Percentiles rank a stretch among this genome's conserved stretches.
phyloP scores from a whole-genome alignment of 2,888 invertebrate genomes.

The Gymnocheta viridis region DNA sequence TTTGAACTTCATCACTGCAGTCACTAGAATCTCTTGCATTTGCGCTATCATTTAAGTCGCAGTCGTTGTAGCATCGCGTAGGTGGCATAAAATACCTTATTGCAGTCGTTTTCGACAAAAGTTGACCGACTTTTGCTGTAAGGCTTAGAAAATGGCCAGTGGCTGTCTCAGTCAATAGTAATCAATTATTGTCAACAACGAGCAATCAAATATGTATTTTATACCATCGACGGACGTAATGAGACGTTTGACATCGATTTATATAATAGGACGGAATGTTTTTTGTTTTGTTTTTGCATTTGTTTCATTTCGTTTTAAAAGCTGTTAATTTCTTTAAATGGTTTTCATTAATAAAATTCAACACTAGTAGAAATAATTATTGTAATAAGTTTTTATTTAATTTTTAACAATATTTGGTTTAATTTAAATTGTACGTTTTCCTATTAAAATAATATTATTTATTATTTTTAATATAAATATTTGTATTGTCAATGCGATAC shows the following conservation, averaged over 20 bases:
- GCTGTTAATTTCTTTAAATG: not conserved
- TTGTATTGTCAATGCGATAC: constrained; percentile 27
- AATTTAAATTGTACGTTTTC: constrained; percentile 8
- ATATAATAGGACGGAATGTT: not conserved
- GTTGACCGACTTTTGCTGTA: too few relatives aligned
- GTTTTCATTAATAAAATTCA: constrained; percentile 7
- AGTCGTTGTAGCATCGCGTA: too few relatives aligned
- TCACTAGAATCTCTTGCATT: too few relatives aligned
- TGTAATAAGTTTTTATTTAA: constrained; percentile 40
- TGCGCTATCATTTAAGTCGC: too few relatives aligned
- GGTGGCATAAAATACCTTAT: too few relatives aligned
- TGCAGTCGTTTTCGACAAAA: too few relatives aligned
- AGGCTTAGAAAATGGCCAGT: too few relatives aligned
- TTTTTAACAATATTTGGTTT: constrained; percentile 34
- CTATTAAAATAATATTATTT: constrained; percentile 40
- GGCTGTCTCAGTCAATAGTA: too few relatives aligned
- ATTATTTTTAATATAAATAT: constrained; percentile 42
- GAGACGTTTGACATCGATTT: not conserved
- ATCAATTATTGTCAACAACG: too few relatives aligned
- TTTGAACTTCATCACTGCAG: not conserved
- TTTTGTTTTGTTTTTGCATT: constrained; percentile 43
- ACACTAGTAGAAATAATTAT: not conserved
- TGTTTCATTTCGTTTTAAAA: not conserved
- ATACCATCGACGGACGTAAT: not conserved
- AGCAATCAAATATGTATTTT: not conserved